Percentiles rank a stretch among this genome's conserved stretches.
phyloP scores from a whole-genome alignment of 2,113 vertebrate species.

The Ophiodon elongatus region DNA sequence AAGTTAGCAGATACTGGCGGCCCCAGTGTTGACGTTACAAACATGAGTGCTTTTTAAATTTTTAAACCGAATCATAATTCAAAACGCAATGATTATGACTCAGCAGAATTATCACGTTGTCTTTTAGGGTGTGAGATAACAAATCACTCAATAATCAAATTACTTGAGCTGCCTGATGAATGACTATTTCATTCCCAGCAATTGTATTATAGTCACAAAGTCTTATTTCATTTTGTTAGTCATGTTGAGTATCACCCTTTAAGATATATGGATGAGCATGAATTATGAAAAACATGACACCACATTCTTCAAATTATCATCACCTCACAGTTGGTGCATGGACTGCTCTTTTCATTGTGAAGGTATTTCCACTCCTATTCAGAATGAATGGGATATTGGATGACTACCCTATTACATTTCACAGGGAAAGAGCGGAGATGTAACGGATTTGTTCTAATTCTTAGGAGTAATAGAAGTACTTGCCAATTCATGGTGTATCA shows the following conservation, averaged over 20 bases:
- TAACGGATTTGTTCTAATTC: constrained; percentile 1
- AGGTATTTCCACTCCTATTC: constrained; percentile 3
- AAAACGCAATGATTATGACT: constrained; percentile 17
- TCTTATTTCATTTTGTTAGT: constrained; percentile 31
- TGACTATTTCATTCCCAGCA: constrained; percentile 42
- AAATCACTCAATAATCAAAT: constrained; percentile 42
- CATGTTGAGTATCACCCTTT: background rate
- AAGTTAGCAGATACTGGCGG: background rate
- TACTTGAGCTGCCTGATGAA: constrained; percentile 29
- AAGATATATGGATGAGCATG: constrained; percentile 4
- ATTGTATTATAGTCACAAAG: constrained; percentile 19
- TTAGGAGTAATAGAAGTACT: background rate
- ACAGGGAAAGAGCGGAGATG: background rate
- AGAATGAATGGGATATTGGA: background rate
- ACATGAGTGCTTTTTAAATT: constrained; percentile 1
- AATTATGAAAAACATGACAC: constrained; percentile 39
- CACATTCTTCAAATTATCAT: constrained; percentile 21
- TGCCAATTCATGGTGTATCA: constrained; percentile 4
- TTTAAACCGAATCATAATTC: constrained; percentile 28
- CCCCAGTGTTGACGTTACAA: background rate
- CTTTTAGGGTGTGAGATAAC: background rate
- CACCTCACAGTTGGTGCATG: background rate
- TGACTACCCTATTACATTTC: background rate
- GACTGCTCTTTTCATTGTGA: background rate
- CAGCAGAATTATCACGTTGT: constrained; percentile 1